A percentile compares a stretch with the other conserved stretches of the same genome.
Evolutionary conservation across 2,888 invertebrate species (phyloP).

Genomic region (Drosophila austrosaltans): DNA sequence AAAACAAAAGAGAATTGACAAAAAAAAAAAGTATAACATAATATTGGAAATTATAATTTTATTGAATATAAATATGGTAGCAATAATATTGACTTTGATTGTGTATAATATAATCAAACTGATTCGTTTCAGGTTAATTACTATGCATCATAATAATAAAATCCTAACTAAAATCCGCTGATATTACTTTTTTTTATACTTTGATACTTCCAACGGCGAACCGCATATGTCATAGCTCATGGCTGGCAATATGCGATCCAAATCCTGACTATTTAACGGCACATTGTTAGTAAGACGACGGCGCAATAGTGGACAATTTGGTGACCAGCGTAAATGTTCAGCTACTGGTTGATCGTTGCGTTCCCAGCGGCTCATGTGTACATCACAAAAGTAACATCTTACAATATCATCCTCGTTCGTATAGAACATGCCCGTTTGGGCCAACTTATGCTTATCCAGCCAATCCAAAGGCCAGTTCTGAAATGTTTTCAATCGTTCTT

Average conservation of each 20-base stretch:
- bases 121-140: too few species aligned
- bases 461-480: conserved; percentile 87
- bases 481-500: conserved; percentile 87
- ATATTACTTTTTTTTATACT: neutral
- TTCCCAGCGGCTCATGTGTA: conserved; percentile 92
- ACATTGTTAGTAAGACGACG: conserved; percentile 87
- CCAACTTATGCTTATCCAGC: conserved; percentile 85
- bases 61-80: too few species aligned
- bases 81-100: too few species aligned
- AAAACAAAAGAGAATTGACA: too few species aligned
- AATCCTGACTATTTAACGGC: conserved; percentile 83
- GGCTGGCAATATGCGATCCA: conserved; percentile 82
- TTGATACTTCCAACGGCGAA: neutral
- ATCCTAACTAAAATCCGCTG: too few species aligned
- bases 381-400: conserved; percentile 91
- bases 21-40: too few species aligned
- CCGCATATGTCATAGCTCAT: conserved; percentile 85
- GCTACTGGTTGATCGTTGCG: conserved; percentile 90
- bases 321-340: conserved; percentile 92
- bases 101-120: too few species aligned
- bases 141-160: too few species aligned
- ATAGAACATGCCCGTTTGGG: conserved; percentile 93
- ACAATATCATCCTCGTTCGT: conserved; percentile 90
- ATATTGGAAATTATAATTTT: too few species aligned
- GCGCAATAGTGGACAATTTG: conserved; percentile 90